Evolutionary conservation across 2,113 vertebrate species (phyloP).

Genomic region (Oncorhynchus nerka): DNA sequence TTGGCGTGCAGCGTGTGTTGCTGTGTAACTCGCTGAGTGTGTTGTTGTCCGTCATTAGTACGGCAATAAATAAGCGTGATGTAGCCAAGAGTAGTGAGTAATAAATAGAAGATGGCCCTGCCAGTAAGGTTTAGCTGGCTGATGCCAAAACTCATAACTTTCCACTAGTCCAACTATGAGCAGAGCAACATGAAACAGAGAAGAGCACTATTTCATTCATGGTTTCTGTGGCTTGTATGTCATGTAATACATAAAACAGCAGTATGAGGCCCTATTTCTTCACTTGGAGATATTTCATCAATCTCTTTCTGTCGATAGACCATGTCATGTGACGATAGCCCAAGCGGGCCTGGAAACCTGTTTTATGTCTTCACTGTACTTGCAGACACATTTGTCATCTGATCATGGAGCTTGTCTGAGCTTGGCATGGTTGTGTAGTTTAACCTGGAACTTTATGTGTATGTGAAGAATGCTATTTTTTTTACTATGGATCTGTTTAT

Average conservation of each 20-base stretch:
- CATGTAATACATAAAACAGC: not conserved
- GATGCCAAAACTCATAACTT: slow-evolving; percentile 34
- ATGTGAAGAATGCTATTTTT: slow-evolving; percentile 15
- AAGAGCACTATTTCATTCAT: slow-evolving; percentile 25
- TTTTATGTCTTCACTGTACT: not conserved
- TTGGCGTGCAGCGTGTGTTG: not conserved
- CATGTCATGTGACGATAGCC: not conserved
- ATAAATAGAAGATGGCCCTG: slow-evolving; percentile 11
- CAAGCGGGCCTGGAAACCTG: not conserved
- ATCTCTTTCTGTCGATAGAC: not conserved
- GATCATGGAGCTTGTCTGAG: not conserved
- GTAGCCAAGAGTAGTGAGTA: slow-evolving; percentile 13
- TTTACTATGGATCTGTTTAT: not conserved
- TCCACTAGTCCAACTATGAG: slow-evolving; percentile 22
- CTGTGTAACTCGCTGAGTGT: slow-evolving; percentile 18
- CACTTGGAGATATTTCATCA: not conserved
- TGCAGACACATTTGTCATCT: not conserved
- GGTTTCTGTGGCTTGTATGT: slow-evolving; percentile 18
- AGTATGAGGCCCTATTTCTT: slow-evolving; percentile 11
- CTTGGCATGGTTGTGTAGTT: slow-evolving; percentile 30
- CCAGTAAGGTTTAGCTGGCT: not conserved
- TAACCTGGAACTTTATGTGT: slow-evolving; percentile 23
- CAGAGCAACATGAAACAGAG: slow-evolving; percentile 17
- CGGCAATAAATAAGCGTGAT: not conserved
- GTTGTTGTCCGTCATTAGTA: slow-evolving; percentile 1